Evolutionary conservation across 53 echinoderm and acorn worm species (phyloP), one percentile per base, ranked within the genome.

Genomic region (Mesocentrotus franciscanus): DNA sequence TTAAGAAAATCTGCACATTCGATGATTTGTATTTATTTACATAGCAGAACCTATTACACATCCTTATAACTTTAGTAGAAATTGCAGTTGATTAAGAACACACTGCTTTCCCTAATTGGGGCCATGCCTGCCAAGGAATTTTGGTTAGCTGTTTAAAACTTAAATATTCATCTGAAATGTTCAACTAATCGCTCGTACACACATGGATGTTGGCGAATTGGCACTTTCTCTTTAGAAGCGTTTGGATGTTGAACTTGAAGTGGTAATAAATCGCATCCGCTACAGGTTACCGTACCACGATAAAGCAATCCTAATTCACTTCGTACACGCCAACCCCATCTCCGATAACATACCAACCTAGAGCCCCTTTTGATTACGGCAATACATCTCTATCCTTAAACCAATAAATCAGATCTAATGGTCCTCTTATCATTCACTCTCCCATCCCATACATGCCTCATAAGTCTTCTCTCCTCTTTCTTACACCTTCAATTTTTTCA

Each of bases 361-460:
- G 81, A 42, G 81, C 36, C 42, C 36, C 81, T 81, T 74, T 74
- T 8, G 81, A 81, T 81, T 42, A 81, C 81, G 22, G 36, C 81
- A 42, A 81, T 81, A 18, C 81, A 81, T 81, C 81, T 39, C 34
- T 8, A 81, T 81, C 18, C 81, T 81, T 39, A 81, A 81, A 81
- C 81, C 81, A 81, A 81, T 81, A 81, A 81, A 81, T 81, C 81
- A 81, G 81, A 42, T 33, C 18, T 42, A 81, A 81, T 81, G 81
- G 81, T 36, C 36, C 81, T 81, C 81, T 81, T 81, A 81, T 81
- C 81, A 81, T 39, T 22, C 42, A 81, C 81, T 81, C 81, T 42
- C 39, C 81, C 36, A 39, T 42, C 39, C 42, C 42, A 6, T 42
- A 18, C 81, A 81, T 42, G 42, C 18, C 81, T 81, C 81, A 39